These are phyloP conservation scores for Pluvianellus socialis DNA, from an alignment of 2,113 vertebrate species.

Conservation along the genomic window DNA sequence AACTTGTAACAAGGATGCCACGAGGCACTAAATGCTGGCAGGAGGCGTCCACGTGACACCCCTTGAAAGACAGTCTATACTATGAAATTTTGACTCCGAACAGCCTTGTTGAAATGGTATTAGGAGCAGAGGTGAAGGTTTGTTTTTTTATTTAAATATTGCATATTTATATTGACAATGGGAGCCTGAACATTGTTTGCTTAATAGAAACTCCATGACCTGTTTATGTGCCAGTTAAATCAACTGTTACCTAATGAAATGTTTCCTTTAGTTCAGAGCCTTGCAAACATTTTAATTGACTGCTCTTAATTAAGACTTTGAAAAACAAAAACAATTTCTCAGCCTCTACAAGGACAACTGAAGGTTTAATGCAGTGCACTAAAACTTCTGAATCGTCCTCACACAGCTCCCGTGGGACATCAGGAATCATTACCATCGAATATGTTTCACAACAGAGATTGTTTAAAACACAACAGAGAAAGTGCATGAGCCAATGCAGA, in stretches of 20 bases:
- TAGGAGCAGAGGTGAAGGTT: background rate
- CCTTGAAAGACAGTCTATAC: background rate
- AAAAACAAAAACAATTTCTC: background rate
- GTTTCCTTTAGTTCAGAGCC: slow-evolving; percentile 21
- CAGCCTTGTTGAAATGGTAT: background rate
- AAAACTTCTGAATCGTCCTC: background rate
- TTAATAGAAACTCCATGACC: background rate
- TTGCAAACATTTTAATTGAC: background rate
- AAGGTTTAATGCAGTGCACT: background rate
- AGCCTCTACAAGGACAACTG: slow-evolving; percentile 1
- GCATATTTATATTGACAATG: slow-evolving; percentile 24
- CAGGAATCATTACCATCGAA: background rate
- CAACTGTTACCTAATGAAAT: slow-evolving; percentile 36
- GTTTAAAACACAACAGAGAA: background rate
- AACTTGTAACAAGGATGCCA: background rate
- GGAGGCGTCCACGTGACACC: background rate
- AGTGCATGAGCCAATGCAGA: background rate
- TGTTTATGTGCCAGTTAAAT: slow-evolving; percentile 10
- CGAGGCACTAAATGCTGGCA: background rate
- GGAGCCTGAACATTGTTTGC: background rate
- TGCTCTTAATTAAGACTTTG: slow-evolving; percentile 10
- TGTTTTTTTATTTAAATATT: background rate
- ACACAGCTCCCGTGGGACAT: background rate
- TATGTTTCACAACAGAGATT: background rate
- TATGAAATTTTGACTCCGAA: background rate